These are phyloP conservation scores for Scaptomyza tumidula DNA, from an alignment of 2,888 invertebrate genomes.

Conservation along the genomic window DNA sequence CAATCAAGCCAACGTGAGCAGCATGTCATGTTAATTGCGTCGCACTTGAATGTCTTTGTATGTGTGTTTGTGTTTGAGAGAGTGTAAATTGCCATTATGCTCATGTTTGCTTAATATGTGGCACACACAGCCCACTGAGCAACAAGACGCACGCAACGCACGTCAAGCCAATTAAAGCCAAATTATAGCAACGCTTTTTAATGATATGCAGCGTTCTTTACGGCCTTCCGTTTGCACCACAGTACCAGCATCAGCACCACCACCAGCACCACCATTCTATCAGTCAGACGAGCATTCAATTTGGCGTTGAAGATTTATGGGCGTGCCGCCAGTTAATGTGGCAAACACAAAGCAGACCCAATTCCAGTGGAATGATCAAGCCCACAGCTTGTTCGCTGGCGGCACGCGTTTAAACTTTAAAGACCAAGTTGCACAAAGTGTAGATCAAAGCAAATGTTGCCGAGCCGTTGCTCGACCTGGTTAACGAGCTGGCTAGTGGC, in stretches of 20 bases:
- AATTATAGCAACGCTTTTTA: conserved; percentile 75
- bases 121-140: conserved; percentile 60
- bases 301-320: conserved; percentile 70
- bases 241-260: conserved; percentile 1
- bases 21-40: conserved; percentile 77
- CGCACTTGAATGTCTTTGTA: conserved; percentile 11
- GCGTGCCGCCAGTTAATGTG: conserved; percentile 55
- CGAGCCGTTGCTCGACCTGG: conserved; percentile 45
- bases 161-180: conserved; percentile 76
- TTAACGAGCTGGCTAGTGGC: conserved; percentile 56
- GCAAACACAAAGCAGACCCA: conserved; percentile 39
- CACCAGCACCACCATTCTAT: conserved; percentile 15
- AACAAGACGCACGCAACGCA: conserved; percentile 65
- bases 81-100: conserved; percentile 74
- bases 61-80: conserved; percentile 18
- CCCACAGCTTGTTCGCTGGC: conserved; percentile 48
- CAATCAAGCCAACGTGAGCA: conserved; percentile 73
- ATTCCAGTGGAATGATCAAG: conserved; percentile 25
- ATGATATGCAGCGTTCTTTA: conserved; percentile 66
- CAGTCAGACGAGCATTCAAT: conserved; percentile 58
- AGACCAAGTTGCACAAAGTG: conserved; percentile 30
- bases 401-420: conserved; percentile 75
- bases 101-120: conserved; percentile 78
- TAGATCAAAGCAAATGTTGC: conserved; percentile 63
- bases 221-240: conserved; percentile 6